Evolutionary conservation across 2,888 invertebrate genomes (phyloP).

Genomic region (Cepaea hortensis): DNA sequence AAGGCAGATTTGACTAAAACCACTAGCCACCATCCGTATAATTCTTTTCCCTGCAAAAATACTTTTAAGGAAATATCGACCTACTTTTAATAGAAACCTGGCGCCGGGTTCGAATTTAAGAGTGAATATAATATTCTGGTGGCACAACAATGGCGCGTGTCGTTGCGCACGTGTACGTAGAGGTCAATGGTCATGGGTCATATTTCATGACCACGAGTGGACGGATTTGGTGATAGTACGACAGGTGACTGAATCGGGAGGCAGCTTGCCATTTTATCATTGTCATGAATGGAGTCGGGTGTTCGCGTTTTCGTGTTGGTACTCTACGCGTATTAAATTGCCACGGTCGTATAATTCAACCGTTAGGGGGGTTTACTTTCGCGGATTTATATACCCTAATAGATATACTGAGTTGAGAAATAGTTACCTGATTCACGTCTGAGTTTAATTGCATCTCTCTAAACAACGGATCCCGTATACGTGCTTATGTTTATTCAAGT

Average conservation of each 20-base stretch:
- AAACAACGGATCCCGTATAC: too few species aligned
- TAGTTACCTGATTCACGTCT: too few species aligned
- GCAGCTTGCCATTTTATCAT: background rate
- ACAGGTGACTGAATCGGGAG: slow-evolving; percentile 1
- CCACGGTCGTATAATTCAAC: too few species aligned
- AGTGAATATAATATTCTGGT: slow-evolving; percentile 9
- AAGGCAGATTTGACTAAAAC: too few species aligned
- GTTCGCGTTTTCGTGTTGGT: too few species aligned
- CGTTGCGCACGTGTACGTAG: slow-evolving; percentile 16
- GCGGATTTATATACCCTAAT: too few species aligned
- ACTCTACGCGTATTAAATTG: too few species aligned
- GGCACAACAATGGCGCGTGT: slow-evolving; percentile 33
- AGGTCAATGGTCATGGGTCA: slow-evolving; percentile 22
- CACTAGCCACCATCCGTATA: too few species aligned
- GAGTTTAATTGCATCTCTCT: too few species aligned
- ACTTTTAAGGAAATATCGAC: background rate
- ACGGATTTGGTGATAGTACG: background rate
- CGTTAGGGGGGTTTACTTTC: too few species aligned
- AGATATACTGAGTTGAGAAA: too few species aligned
- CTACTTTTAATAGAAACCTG: background rate
- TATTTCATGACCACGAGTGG: slow-evolving; percentile 26
- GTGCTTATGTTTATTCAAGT: too few species aligned
- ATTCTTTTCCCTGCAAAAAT: background rate
- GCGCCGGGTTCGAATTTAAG: background rate
- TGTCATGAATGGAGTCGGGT: background rate